phyloP scores from a whole-genome alignment of 2,888 invertebrate genomes.

The Pinctada fucata region DNA sequence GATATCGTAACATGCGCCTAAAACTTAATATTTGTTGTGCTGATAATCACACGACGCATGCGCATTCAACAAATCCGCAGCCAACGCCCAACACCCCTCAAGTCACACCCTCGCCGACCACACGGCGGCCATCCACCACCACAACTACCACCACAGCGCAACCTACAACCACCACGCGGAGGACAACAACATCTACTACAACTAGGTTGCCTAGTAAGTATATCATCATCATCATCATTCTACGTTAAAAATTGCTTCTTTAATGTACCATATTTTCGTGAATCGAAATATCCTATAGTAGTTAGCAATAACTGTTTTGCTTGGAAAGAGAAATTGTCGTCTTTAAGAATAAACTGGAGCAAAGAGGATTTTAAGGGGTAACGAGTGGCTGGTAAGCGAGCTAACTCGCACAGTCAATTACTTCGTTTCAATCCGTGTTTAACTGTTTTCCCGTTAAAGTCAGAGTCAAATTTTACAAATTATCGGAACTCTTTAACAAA shows the following conservation, averaged over 20 bases:
- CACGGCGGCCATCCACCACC: constrained; percentile 3
- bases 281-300: not conserved
- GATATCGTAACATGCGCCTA: constrained; percentile 40
- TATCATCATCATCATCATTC: too few species aligned
- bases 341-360: too few species aligned
- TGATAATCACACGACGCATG: not conserved
- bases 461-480: too few species aligned
- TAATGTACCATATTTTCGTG: not conserved
- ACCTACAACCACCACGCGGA: not conserved
- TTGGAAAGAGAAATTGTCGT: not conserved
- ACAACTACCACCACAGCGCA: constrained; percentile 3
- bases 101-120: constrained; percentile 8
- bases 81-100: constrained; percentile 1
- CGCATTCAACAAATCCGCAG: not conserved
- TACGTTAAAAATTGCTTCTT: too few species aligned
- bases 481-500: too few species aligned
- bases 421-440: too few species aligned
- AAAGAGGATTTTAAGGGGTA: too few species aligned
- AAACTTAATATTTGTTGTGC: constrained; percentile 14
- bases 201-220: not conserved
- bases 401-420: too few species aligned
- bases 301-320: not conserved
- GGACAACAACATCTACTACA: constrained; percentile 2
- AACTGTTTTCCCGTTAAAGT: too few species aligned
- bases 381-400: too few species aligned